A percentile compares a stretch with the other conserved stretches of the same genome.
These are phyloP conservation scores for Oryctes rhinoceros DNA, from an alignment of 1,140 invertebrate species.

Conservation along the genomic window DNA sequence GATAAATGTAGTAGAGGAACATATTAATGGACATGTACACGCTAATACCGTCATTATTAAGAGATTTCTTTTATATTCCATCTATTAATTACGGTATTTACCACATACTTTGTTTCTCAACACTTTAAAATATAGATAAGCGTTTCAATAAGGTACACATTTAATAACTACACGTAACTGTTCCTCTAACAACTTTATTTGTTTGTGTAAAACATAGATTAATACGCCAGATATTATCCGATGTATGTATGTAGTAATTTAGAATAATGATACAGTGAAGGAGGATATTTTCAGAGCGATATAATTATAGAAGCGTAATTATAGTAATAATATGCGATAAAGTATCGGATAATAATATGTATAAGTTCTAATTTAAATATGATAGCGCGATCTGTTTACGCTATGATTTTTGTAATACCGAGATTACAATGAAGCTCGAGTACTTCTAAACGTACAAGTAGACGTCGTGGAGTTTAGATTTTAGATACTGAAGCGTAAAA, in stretches of 20 bases:
- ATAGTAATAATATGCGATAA: constrained; percentile 34
- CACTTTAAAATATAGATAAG: background rate
- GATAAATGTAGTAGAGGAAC: background rate
- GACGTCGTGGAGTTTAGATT: too few species aligned
- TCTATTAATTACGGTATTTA: constrained; percentile 3
- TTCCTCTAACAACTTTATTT: constrained; percentile 34
- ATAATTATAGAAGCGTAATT: constrained; percentile 24
- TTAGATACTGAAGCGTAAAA: too few species aligned
- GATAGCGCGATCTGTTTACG: constrained; percentile 1
- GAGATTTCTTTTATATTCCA: background rate
- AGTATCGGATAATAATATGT: constrained; percentile 7
- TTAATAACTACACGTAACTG: constrained; percentile 22
- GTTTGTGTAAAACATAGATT: constrained; percentile 30
- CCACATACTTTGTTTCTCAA: background rate
- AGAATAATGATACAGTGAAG: constrained; percentile 15
- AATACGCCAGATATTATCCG: background rate
- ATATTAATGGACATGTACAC: background rate
- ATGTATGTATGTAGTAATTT: constrained; percentile 20
- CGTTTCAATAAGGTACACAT: background rate
- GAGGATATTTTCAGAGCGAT: constrained; percentile 6
- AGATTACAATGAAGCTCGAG: too few species aligned
- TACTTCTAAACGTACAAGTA: too few species aligned
- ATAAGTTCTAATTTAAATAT: constrained; percentile 16
- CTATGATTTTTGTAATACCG: background rate
- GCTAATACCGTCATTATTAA: constrained; percentile 9